Evolutionary conservation across 64 coral and sea anemone species (phyloP).

Genomic region (Stichodactyla mertensii): DNA sequence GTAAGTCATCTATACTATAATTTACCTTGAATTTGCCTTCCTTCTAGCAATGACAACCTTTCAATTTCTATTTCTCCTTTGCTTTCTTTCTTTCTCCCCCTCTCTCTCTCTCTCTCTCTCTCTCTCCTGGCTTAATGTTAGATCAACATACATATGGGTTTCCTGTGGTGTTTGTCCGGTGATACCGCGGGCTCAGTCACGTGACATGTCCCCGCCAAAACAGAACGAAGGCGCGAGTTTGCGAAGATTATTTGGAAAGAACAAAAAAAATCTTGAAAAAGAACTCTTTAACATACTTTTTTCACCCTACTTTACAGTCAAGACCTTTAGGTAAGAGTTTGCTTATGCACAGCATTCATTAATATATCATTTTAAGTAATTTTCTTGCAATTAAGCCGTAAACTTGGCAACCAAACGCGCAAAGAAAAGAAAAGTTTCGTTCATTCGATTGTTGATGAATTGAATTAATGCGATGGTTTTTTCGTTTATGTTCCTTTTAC

Average conservation of each 20-base stretch:
- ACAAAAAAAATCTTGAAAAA: background rate
- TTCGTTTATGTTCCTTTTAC: background rate
- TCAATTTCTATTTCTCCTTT: no score
- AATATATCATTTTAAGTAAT: background rate
- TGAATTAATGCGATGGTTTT: background rate
- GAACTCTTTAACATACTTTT: background rate
- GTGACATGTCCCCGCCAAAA: conserved; percentile 28
- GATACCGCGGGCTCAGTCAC: conserved; percentile 20
- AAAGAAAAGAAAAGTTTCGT: background rate
- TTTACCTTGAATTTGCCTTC: no score
- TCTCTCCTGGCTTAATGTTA: no score
- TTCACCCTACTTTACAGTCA: background rate
- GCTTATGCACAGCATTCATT: background rate
- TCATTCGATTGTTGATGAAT: background rate
- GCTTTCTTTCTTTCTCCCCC: no score
- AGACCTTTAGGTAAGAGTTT: background rate
- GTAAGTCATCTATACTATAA: no score
- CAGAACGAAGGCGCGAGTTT: conserved; percentile 32
- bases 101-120: no score
- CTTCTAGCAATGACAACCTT: no score
- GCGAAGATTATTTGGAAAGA: conserved; percentile 12
- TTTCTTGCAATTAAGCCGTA: background rate
- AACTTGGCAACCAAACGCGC: background rate
- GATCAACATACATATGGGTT: background rate
- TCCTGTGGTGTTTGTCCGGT: background rate